These are phyloP conservation scores for Hedya salicella DNA, from an alignment of 2,888 invertebrate species.

Conservation along the genomic window DNA sequence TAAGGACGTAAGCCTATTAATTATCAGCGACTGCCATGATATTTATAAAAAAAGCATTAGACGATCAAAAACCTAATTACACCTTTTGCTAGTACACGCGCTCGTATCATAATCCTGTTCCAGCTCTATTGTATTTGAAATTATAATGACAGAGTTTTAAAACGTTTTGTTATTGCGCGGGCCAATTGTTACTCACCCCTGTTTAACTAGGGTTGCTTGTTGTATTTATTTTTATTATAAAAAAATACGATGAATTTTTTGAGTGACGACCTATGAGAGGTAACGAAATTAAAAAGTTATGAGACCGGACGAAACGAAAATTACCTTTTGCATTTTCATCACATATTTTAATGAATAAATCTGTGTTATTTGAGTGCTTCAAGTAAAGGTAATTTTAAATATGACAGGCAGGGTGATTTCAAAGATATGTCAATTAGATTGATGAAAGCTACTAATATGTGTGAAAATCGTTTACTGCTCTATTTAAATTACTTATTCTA, in stretches of 20 bases:
- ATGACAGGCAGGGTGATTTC: no score
- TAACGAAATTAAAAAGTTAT: background rate
- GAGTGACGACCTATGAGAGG: background rate
- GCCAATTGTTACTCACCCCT: conserved; percentile 40
- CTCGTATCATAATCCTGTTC: conserved; percentile 35
- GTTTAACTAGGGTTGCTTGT: conserved; percentile 34
- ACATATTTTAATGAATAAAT: background rate
- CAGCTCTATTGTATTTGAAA: conserved; percentile 35
- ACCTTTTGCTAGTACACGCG: conserved; percentile 36
- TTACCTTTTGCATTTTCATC: background rate
- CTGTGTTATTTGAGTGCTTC: background rate
- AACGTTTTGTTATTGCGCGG: conserved; percentile 41
- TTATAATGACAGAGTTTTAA: conserved; percentile 43
- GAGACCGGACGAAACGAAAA: background rate
- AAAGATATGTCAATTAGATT: no score
- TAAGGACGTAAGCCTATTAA: no score
- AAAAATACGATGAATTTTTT: background rate
- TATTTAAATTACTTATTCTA: no score
- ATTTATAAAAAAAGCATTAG: conserved; percentile 11
- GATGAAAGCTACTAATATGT: no score
- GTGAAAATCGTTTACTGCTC: no score
- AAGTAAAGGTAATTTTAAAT: no score
- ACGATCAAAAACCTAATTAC: conserved; percentile 35
- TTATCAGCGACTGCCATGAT: no score
- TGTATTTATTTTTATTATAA: background rate